Base-by-base conservation (phyloP, 2,888 invertebrate genomes). In the Eupithecia abbreviata region DNA sequence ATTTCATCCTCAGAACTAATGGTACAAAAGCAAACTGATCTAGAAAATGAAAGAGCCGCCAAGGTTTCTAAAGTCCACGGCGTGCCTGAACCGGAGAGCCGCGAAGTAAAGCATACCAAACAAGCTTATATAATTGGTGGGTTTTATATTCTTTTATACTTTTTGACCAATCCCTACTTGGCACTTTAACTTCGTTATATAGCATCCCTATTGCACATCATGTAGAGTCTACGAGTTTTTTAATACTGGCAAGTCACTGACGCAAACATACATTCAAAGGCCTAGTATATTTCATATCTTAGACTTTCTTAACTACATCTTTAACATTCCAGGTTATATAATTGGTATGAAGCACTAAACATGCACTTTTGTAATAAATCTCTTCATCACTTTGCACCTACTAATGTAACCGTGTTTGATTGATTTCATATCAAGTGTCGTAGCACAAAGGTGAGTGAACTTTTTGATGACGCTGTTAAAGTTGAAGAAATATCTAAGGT, bases 311-410 rank as follows among this genome's bases (percentile, higher is more conserved):
- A 62, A 62, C 42, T 30, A 18, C 4, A 13, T 49, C 13, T 18
- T 47, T 5, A 69, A n/a, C 12, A 49, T 93, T 92, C 81, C 93
- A 94, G 94, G 93, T 87, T 94, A 93, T 84, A 79, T 94, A 78
- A 86, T 94, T 81, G 91, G 86, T 80, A 82, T 92, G 86, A 82
- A 82, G 80, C 85, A 89, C 89, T 86, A 82, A 73, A 58, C 74
- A 78, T 78, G 85, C 88, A 84, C 86, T 80, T 81, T 76, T 74
- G 84, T 89, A 85, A 91, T 85, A 85, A 89, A 58, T 58, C 69
- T 69, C n/a, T n/a, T n/a, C n/a, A 18, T 90, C 88, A 91, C 93
- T 77, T 80, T 79, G 84, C 88, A 86, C 86, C 49, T 72, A 72
- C 4, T 68, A 41, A 77, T 77, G 76, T 68, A 49, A 77, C 79